Evolutionary conservation across 2,888 invertebrate genomes (phyloP).

Genomic region (Dasysyrphus tricinctus): DNA sequence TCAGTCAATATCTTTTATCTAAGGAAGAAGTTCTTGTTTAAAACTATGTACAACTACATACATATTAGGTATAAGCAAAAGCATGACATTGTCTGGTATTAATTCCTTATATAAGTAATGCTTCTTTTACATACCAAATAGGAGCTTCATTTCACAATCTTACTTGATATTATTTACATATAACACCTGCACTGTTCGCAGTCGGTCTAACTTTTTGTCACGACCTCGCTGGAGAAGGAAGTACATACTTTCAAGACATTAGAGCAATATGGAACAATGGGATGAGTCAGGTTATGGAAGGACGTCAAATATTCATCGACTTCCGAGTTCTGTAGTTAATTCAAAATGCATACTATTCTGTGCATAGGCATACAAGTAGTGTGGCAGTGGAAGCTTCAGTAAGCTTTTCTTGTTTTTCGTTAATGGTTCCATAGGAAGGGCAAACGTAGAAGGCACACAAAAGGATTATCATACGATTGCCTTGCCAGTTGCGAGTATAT

Average conservation of each 20-base stretch:
- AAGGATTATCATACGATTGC: slow-evolving; percentile 29
- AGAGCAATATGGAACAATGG: slow-evolving; percentile 18
- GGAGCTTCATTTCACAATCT: no score
- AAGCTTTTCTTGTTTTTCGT: slow-evolving; percentile 61
- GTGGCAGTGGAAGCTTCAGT: neutral
- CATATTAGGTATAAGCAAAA: no score
- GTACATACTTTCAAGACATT: neutral
- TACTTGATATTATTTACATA: no score
- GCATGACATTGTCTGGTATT: no score
- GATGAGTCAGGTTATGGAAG: slow-evolving; percentile 66
- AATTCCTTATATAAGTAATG: no score
- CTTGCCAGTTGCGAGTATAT: neutral
- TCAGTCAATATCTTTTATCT: no score
- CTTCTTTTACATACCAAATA: no score
- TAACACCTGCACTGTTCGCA: slow-evolving; percentile 14
- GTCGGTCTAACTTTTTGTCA: slow-evolving; percentile 4
- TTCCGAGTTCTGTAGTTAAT: slow-evolving; percentile 54
- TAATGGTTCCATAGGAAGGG: slow-evolving; percentile 63
- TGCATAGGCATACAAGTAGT: slow-evolving; percentile 39
- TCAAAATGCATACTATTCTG: slow-evolving; percentile 68
- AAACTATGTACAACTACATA: no score
- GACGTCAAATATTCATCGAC: slow-evolving; percentile 66
- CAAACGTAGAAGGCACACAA: slow-evolving; percentile 49
- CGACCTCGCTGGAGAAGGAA: slow-evolving; percentile 36
- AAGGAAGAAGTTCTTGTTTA: no score